Conservation (phyloP, 2,888 invertebrate genomes). For the Agapetus fuscipes region DNA sequence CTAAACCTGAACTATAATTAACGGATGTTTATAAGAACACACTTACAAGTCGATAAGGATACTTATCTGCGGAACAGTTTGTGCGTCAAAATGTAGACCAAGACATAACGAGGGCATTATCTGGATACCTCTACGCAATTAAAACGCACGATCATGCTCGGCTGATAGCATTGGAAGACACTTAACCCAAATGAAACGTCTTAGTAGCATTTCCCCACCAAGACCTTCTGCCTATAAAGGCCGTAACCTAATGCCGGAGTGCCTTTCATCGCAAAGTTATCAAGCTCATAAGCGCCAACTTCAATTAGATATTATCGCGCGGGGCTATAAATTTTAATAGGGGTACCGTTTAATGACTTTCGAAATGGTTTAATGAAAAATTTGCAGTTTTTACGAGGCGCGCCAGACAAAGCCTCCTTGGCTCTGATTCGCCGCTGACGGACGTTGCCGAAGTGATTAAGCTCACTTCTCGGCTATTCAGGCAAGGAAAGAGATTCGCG, state of each 20-base stretch:
- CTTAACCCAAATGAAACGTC: neutral
- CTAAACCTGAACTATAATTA: too few species aligned
- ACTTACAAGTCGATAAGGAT: too few species aligned
- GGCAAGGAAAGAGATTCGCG: too few species aligned
- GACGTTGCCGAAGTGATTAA: too few species aligned
- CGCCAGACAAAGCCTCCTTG: too few species aligned
- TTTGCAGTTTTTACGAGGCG: constrained; percentile 36
- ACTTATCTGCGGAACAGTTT: too few species aligned
- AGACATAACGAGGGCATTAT: too few species aligned
- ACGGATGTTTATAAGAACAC: too few species aligned
- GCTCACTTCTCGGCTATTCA: too few species aligned
- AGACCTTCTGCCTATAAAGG: neutral
- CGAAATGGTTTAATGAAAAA: constrained; percentile 37
- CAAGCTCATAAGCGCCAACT: constrained; percentile 21
- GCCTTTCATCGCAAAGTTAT: constrained; percentile 21
- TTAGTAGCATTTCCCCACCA: neutral
- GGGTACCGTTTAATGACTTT: constrained; percentile 27
- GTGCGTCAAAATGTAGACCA: too few species aligned
- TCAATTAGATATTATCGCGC: constrained; percentile 22
- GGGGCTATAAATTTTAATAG: constrained; percentile 21
- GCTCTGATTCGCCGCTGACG: too few species aligned
- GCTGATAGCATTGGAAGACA: neutral
- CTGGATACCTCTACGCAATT: too few species aligned
- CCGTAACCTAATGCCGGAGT: constrained; percentile 16
- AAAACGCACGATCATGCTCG: neutral